Base-by-base conservation (phyloP, 2,113 vertebrate genomes). In the Caretta caretta region DNA sequence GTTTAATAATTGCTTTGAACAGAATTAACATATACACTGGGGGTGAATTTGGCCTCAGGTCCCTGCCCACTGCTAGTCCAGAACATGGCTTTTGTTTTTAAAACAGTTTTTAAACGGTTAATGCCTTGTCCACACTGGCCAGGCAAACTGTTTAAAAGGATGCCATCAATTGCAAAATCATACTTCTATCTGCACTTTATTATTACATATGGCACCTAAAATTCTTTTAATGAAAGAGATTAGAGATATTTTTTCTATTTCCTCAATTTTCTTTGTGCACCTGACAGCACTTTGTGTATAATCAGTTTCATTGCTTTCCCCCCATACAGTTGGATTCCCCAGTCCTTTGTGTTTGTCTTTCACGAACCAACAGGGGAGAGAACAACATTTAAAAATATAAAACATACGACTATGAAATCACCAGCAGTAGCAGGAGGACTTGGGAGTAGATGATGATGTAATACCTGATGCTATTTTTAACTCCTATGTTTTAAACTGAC, bases 261-360 rank as follows among this genome's bases (percentile, higher is more conserved):
- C 83, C 7, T 5, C 38, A 9, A 81, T 79, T 93, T 95, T 87
- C 92, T 97, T 97, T 96, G 89, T 79, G 72, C 13, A 13, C 65
- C 35, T 94, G 93, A 95, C 87, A 88, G 31, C 62, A 53, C 86
- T 75, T 88, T 92, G 31, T 79, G 56, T 53, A 13, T 82, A 89
- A 76, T 69, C 80, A 86, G 56, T 90, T 95, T 56, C 93, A 62
- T 78, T 93, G 25, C 91, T 93, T 20, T 1, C 27, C 54, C 79
- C 72, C 81, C 49, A 38, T 20, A 38, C 49, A 54, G 85, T 48
- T 46, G 42, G n/a, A 5, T 42, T 75, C 19, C 69, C 38, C 69
- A 93, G 51, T 90, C 80, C 51, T 96, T 95, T 91, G 78, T 92
- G 93, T 95, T 87, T 94, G 57, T 13, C 65, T 92, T 94, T 95